Base-by-base conservation (phyloP, 2,113 vertebrate genomes). In the Excalfactoria chinensis region DNA sequence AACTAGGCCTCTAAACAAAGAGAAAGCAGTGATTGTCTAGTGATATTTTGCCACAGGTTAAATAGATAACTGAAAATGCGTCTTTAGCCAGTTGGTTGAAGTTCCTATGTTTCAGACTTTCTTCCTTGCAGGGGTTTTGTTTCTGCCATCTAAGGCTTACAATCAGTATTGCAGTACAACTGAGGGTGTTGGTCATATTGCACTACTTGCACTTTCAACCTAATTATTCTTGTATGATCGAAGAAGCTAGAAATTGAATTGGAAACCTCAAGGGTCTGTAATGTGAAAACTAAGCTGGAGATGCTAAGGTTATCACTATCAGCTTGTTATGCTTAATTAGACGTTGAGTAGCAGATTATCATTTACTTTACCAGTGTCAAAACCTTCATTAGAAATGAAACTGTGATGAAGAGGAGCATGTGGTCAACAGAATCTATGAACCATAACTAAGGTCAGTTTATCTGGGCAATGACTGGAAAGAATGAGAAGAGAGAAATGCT, bases 311-410 rank as follows among this genome's bases (percentile, higher is more conserved):
- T 95, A 79, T 89, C 71, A 51, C 62, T 87, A 68, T 95, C 83
- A 90, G 75, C 55, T 95, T 74, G 68, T 28, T 91, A 76, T 93
- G 75, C 59, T 93, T 93, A 91, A 93, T 94, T 94, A 75, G 73
- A 93, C 93, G 41, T 93, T 90, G 44, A 93, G 77, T 78, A 90
- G 62, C 76, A 93, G 86, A 94, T 96, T 93, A 87, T 87, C 32
- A 72, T 84, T 91, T 89, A 84, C 37, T 93, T 84, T 28, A 84
- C 64, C 9, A 8, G 66, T 76, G 71, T 86, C 14, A 22, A 90
- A 94, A 70, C n/a, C 66, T 89, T 88, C 80, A 75, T 93, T 95
- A 91, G 87, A 95, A 93, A 74, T 87, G 62, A 93, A 96, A 84
- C 49, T 76, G 8, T 70, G 56, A 93, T 80, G 93, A 78, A 86